phyloP scores from a whole-genome alignment of 2,113 vertebrate genomes.

The Megaceryle torquata region DNA sequence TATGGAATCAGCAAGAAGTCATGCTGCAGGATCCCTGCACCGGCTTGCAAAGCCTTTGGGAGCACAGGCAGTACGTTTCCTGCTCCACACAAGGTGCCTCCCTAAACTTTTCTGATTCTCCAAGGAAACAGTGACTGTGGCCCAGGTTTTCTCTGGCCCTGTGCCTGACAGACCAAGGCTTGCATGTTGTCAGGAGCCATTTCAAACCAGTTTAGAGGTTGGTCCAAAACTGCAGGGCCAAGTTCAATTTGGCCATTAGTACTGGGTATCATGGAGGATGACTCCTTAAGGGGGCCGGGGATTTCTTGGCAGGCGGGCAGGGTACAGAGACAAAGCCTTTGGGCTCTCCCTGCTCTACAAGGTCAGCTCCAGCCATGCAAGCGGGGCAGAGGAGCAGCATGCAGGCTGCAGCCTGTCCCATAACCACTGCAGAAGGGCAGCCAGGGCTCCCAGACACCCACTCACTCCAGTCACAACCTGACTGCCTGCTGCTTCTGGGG shows the following conservation, averaged over 20 bases:
- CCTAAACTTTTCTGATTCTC: neutral
- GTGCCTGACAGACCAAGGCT: neutral
- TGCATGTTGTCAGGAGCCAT: neutral
- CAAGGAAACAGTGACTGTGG: neutral
- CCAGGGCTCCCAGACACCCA: rapidly evolving
- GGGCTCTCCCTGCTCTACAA: neutral
- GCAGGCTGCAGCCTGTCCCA: neutral
- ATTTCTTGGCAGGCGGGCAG: neutral
- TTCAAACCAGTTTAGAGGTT: neutral
- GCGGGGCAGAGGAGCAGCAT: neutral
- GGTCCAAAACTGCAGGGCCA: neutral
- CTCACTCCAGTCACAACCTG: rapidly evolving
- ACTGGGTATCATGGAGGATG: neutral
- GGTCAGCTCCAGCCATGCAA: neutral
- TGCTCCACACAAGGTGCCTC: rapidly evolving
- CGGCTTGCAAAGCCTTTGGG: neutral
- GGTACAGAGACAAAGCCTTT: neutral
- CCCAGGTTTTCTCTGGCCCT: neutral
- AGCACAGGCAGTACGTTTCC: neutral
- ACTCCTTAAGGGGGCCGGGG: neutral
- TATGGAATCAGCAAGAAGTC: neutral
- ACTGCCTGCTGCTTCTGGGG: rapidly evolving
- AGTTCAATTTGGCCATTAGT: neutral
- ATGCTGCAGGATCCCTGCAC: neutral
- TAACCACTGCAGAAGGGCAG: neutral